Base-by-base conservation (phyloP, 2,888 invertebrate genomes). In the Labia minor region DNA sequence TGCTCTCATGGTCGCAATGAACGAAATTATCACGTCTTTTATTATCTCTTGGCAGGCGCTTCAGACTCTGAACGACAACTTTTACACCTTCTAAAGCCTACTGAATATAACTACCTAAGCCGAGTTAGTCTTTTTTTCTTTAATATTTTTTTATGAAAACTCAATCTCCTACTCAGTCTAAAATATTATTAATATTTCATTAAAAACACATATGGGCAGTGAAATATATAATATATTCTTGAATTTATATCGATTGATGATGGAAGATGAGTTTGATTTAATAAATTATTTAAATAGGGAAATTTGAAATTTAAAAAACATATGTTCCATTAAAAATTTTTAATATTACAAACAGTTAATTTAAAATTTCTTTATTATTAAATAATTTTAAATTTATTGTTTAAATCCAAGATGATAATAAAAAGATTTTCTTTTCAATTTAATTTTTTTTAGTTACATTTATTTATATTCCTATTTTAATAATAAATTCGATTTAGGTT, bases 21-120 rank as follows among this genome's bases (percentile, higher is more conserved):
- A 80, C 82, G 95, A 75, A 97, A 96, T 80, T 97, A 97, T 79
- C 96, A 97, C 78, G 96, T 96, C 70, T 97, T 97, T 80, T 97
- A 97, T 80, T 96, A 96, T 79, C 81, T 96, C 72, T 81, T 96
- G 76, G 92, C 91, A 71, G 95, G 96, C 71, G 92, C 95, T 19
- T 89, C 86, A 68, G 90, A 92, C 71, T 85, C 86, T 74, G 94
- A 95, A 77, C 85, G 86, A 73, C 86, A 89, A 75, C 83, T 86
- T 72, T 82, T 95, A 71, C 90, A 91, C 80, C 83, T 97, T 72
- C 84, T 89, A 73, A 86, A 87, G 75, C 88, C 90, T 62, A 88
- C 92, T 77, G 89, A 92, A 77, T 97, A 95, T 78, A 87, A 90
- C 79, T 97, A 96, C 79, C 81, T 97, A 74, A 94, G 92, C 75